These are phyloP conservation scores for Leptopterna dolabrata DNA, from an alignment of 2,888 invertebrate genomes.

Conservation along the genomic window DNA sequence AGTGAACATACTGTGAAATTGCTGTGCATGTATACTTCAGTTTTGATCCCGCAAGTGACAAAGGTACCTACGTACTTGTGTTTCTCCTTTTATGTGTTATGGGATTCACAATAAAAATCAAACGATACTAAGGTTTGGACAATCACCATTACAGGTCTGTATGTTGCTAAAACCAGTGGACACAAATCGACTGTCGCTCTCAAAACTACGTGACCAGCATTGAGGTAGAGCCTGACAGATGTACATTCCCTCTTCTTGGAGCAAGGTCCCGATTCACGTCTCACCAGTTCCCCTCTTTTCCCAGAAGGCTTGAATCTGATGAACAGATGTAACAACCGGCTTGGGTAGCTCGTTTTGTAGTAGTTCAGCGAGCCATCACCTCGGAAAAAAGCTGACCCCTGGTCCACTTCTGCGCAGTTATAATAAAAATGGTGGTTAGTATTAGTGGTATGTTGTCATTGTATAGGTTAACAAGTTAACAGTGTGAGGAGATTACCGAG, in stretches of 20 bases:
- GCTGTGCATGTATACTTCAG: too few species aligned
- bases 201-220: constrained; percentile 61
- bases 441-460: background rate
- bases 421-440: background rate
- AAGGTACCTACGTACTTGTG: too few species aligned
- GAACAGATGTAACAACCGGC: constrained; percentile 69
- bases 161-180: constrained; percentile 56
- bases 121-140: too few species aligned
- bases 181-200: constrained; percentile 60
- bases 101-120: too few species aligned
- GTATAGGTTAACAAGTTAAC: too few species aligned
- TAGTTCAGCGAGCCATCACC: constrained; percentile 69
- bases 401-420: constrained; percentile 63
- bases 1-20: background rate
- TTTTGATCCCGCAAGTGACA: too few species aligned
- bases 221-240: constrained; percentile 60
- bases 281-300: constrained; percentile 69
- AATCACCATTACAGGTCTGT: background rate
- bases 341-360: constrained; percentile 67
- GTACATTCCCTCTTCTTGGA: constrained; percentile 64
- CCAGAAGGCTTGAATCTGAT: constrained; percentile 69
- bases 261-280: constrained; percentile 66
- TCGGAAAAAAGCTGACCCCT: constrained; percentile 68
- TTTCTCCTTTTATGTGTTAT: too few species aligned
- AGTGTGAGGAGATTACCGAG: too few species aligned